Evolutionary conservation across 2,888 invertebrate genomes (phyloP).

Genomic region (Aleiodes testaceus): DNA sequence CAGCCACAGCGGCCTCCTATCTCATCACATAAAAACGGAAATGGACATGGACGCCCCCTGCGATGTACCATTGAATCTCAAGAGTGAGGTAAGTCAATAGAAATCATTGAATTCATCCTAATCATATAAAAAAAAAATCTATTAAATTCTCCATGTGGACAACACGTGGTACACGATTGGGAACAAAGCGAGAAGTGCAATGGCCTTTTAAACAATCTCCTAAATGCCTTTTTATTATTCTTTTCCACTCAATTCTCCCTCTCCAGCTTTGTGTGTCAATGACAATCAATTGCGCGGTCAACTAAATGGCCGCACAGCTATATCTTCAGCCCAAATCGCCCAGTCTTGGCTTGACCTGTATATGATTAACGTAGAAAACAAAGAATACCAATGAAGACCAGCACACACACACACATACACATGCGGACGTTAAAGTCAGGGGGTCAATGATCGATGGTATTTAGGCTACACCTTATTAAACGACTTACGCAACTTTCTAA

Average conservation of each 20-base stretch:
- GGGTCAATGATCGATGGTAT: constrained; percentile 35
- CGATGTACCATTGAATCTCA: constrained; percentile 71
- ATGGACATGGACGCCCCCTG: constrained; percentile 67
- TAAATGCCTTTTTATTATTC: constrained; percentile 32
- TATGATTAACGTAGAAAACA: constrained; percentile 60
- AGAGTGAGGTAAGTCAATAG: constrained; percentile 69
- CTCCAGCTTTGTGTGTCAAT: constrained; percentile 62
- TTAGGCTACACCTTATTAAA: constrained; percentile 25
- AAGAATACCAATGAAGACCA: constrained; percentile 48
- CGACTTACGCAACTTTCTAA: constrained; percentile 23
- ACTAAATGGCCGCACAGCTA: constrained; percentile 55
- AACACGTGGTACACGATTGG: background rate
- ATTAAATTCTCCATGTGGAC: constrained; percentile 9
- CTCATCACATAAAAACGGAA: constrained; percentile 69
- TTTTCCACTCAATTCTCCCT: constrained; percentile 45
- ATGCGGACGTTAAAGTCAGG: background rate
- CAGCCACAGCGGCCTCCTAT: constrained; percentile 68
- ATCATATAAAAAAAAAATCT: background rate
- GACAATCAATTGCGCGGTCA: constrained; percentile 64
- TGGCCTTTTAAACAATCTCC: constrained; percentile 33
- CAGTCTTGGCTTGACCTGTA: constrained; percentile 58
- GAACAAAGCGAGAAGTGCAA: constrained; percentile 38
- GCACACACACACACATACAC: too few species aligned
- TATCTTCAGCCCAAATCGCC: constrained; percentile 60
- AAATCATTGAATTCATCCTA: background rate